Base-by-base conservation (phyloP, 2,888 invertebrate species). In the Gonocerus acuteangulatus region DNA sequence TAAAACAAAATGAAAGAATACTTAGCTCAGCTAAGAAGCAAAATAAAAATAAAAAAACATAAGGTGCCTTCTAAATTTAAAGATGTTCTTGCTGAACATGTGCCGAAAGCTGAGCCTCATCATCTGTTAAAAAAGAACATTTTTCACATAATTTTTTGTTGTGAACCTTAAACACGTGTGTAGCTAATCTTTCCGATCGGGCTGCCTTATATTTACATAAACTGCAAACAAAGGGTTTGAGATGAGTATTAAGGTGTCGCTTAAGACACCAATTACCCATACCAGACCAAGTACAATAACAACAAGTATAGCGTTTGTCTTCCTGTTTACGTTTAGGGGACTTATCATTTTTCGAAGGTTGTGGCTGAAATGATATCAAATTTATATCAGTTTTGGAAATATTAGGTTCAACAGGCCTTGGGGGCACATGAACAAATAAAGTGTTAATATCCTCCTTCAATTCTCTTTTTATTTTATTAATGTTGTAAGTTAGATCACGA, bases 191-290 rank as follows among this genome's bases (percentile, higher is more conserved):
- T 76, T 94, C 93, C 49, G 91, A 89, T 69, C 93, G 82, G 61
- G 93, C 93, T 62, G 93, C 93, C 78, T 92, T 93, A 77, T 93
- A 94, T 74, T 93, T 92, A 77, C 93, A 94, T 59, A 93, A 80
- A 69, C 86, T 84, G 74, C 93, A 94, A 60, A 89, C 86, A 74
- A 89, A 94, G 47, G 92, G 92, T 76, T 93, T 93, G 72, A 92
- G 81, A 75, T 94, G 93, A 34, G 92, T 93, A 77, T 93, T 93
- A 71, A 93, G 81, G 74, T 94, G 93, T 48, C 93, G 82, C 74
- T 93, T 92, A 63, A 93, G 79, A 71, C 92, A 92, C 93, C 93
- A 94, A 74, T 92, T 92, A 76, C 93, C 93, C 61, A 89, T 90
- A 19, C 93, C 93, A 39, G 89, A 87, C 92, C 92, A 93, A 19